Evolutionary conservation across 2,888 invertebrate genomes (phyloP).

Genomic region (Malacosoma neustria): DNA sequence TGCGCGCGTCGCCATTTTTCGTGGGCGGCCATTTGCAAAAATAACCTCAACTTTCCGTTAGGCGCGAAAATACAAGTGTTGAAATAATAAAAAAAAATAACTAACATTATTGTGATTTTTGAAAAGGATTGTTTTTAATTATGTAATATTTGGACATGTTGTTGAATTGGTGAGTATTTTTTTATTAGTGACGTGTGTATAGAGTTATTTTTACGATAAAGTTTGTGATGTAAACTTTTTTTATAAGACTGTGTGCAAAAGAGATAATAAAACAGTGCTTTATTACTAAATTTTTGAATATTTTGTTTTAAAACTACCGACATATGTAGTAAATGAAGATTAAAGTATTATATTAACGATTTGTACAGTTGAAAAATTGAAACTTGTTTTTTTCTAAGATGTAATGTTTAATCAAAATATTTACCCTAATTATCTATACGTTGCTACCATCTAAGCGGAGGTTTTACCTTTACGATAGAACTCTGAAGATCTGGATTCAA

Average conservation of each 20-base stretch:
- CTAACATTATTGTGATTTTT: slow-evolving; percentile 15
- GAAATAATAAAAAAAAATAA: slow-evolving; percentile 6
- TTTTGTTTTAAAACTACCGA: too few relatives aligned
- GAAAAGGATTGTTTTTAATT: slow-evolving; percentile 17
- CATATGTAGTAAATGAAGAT: too few relatives aligned
- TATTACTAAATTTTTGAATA: too few relatives aligned
- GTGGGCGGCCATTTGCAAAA: slow-evolving; percentile 14
- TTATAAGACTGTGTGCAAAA: not conserved
- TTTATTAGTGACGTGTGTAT: slow-evolving; percentile 22
- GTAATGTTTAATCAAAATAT: too few relatives aligned
- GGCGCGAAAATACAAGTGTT: slow-evolving; percentile 4
- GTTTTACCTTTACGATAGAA: too few relatives aligned
- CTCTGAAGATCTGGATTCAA: too few relatives aligned
- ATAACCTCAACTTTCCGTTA: slow-evolving; percentile 8
- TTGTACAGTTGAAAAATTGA: too few relatives aligned
- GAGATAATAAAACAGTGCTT: not conserved
- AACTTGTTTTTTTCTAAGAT: too few relatives aligned
- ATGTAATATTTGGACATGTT: slow-evolving; percentile 43
- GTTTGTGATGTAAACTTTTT: not conserved
- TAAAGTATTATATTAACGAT: too few relatives aligned
- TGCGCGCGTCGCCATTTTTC: slow-evolving; percentile 20
- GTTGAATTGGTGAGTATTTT: slow-evolving; percentile 53
- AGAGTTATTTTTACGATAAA: not conserved
- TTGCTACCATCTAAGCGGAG: too few relatives aligned
- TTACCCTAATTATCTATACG: too few relatives aligned